phyloP scores from a whole-genome alignment of 2,888 invertebrate genomes.

The Thera britannica region DNA sequence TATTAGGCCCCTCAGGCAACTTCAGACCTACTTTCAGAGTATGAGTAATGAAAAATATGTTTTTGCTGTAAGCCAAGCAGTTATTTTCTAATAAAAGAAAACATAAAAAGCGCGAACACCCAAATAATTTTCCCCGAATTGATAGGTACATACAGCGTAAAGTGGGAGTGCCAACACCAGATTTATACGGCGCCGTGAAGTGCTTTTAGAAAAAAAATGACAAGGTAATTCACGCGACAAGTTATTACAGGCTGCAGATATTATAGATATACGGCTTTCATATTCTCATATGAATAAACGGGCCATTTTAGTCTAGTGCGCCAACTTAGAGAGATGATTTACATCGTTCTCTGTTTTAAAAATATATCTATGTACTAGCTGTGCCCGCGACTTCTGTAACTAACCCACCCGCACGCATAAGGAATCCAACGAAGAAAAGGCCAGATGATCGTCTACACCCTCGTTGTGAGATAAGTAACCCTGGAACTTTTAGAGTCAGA shows the following conservation, averaged over 20 bases:
- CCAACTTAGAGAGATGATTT: slow-evolving; percentile 56
- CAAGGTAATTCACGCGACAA: slow-evolving; percentile 80
- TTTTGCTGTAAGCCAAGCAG: slow-evolving; percentile 38
- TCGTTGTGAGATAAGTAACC: too few species aligned
- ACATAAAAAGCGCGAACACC: slow-evolving; percentile 65
- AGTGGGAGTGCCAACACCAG: slow-evolving; percentile 74
- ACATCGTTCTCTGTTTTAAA: slow-evolving; percentile 44
- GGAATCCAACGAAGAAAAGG: too few species aligned
- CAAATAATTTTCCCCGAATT: slow-evolving; percentile 72
- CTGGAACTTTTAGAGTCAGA: too few species aligned
- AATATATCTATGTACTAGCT: slow-evolving; percentile 35
- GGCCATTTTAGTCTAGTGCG: slow-evolving; percentile 65
- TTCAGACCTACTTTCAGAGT: too few species aligned
- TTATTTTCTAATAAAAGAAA: slow-evolving; percentile 64
- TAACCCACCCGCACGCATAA: too few species aligned
- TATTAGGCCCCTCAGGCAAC: too few species aligned
- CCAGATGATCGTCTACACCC: too few species aligned
- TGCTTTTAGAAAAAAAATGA: slow-evolving; percentile 79
- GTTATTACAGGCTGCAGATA: slow-evolving; percentile 76
- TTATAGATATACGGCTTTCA: slow-evolving; percentile 61
- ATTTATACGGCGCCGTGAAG: slow-evolving; percentile 80
- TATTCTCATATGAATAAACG: slow-evolving; percentile 71
- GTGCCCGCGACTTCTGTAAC: too few species aligned
- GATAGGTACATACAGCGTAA: slow-evolving; percentile 68
- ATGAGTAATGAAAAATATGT: too few species aligned